Conservation (phyloP, 2,888 invertebrate genomes). For the Oligia strigilis region DNA sequence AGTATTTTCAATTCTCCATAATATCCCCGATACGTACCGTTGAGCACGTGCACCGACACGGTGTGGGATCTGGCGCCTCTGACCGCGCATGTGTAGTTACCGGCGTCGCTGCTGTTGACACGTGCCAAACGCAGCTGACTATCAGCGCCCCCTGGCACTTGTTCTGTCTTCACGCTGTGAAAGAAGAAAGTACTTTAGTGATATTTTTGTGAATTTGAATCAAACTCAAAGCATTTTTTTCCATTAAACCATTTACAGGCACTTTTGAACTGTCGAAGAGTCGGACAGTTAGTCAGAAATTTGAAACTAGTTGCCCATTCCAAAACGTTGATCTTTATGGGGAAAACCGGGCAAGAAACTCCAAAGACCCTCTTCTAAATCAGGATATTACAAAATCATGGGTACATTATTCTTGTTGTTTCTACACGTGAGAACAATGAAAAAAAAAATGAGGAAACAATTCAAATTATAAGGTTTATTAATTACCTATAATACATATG, state of each 20-base stretch:
- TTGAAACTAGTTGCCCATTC: neutral
- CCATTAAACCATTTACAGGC: neutral
- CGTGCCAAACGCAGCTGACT: slow-evolving; percentile 86
- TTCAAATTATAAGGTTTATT: neutral
- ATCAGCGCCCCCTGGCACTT: slow-evolving; percentile 87
- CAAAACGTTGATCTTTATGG: neutral
- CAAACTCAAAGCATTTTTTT: no score
- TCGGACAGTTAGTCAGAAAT: neutral
- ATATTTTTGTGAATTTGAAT: neutral
- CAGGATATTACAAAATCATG: neutral
- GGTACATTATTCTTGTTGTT: neutral
- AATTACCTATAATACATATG: no score
- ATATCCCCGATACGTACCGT: slow-evolving; percentile 85
- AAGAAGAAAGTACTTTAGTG: slow-evolving; percentile 19
- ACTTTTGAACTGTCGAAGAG: neutral
- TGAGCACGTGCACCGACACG: slow-evolving; percentile 93
- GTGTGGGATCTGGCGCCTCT: slow-evolving; percentile 92
- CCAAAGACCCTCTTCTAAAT: neutral
- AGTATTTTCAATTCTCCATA: neutral
- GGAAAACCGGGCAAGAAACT: neutral
- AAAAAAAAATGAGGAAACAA: no score
- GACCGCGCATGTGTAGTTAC: slow-evolving; percentile 93
- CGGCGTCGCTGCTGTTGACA: slow-evolving; percentile 91
- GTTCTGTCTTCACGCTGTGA: slow-evolving; percentile 86
- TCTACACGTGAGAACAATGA: neutral